These are phyloP conservation scores for Drosophila paracracens DNA, from an alignment of 2,888 invertebrate species.

Conservation along the genomic window DNA sequence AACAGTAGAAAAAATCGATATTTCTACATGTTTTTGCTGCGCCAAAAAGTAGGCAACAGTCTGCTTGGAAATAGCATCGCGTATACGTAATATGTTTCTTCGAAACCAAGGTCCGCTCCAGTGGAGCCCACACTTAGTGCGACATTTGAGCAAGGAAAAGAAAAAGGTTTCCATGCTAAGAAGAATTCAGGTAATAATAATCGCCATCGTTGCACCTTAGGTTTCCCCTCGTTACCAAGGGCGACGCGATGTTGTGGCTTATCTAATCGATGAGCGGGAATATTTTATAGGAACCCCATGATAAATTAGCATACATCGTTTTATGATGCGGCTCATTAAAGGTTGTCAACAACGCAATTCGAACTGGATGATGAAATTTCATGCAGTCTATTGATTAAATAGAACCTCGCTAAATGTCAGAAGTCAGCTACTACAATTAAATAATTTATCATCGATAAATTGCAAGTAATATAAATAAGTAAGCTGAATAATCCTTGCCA, in stretches of 20 bases:
- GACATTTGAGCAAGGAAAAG: conserved; percentile 40
- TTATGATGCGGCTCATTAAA: conserved; percentile 58
- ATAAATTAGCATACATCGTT: conserved; percentile 62
- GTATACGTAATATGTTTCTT: conserved; percentile 70
- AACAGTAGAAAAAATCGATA: conserved; percentile 52
- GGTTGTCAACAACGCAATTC: conserved; percentile 50
- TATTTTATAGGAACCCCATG: conserved; percentile 13
- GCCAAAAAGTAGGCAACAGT: conserved; percentile 68
- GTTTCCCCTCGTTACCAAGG: conserved; percentile 29
- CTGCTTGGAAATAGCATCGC: conserved; percentile 28
- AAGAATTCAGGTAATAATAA: conserved; percentile 63
- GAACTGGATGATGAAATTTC: conserved; percentile 42
- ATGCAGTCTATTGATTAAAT: conserved; percentile 21
- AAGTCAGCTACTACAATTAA: conserved; percentile 4
- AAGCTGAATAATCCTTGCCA: not conserved
- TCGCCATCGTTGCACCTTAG: not conserved
- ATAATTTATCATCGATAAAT: not conserved
- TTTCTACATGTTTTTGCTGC: conserved; percentile 29
- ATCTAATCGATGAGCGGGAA: conserved; percentile 49
- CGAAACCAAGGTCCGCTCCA: conserved; percentile 67
- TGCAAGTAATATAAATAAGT: not conserved
- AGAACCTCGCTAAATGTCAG: conserved; percentile 6
- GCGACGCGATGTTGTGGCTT: conserved; percentile 38
- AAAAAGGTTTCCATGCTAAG: conserved; percentile 51
- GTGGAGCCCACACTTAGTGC: conserved; percentile 43